A percentile compares a stretch with the other conserved stretches of the same genome.
Evolutionary conservation across 92 coral and sea anemone genomes (phyloP).

Genomic region (Porites cylindrica): DNA sequence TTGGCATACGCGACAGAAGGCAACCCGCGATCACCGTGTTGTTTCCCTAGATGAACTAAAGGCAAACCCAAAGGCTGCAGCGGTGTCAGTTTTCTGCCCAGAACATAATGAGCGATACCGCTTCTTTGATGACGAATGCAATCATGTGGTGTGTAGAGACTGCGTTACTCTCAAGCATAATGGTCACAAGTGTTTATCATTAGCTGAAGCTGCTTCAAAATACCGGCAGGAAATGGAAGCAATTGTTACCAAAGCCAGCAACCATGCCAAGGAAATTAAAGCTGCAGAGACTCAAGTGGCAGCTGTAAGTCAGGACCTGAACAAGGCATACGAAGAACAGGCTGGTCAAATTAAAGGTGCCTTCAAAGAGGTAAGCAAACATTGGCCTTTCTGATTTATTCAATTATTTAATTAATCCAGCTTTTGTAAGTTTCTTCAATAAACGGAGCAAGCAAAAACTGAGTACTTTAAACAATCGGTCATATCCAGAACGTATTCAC

Average conservation of each 20-base stretch:
- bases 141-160: background rate
- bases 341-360: background rate
- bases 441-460: too few relatives aligned
- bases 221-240: slow-evolving; percentile 22
- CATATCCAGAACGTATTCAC: too few relatives aligned
- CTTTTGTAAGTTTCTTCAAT: too few relatives aligned
- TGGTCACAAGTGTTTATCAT: slow-evolving; percentile 14
- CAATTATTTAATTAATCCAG: too few relatives aligned
- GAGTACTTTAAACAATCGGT: too few relatives aligned
- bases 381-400: background rate
- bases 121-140: slow-evolving; percentile 12
- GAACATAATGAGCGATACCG: slow-evolving; percentile 13
- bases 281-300: background rate
- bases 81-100: background rate
- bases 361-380: background rate
- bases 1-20: background rate
- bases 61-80: background rate
- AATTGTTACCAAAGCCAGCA: background rate
- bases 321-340: background rate
- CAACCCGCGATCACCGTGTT: slow-evolving; percentile 3
- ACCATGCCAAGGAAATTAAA: background rate
- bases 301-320: background rate
- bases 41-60: background rate
- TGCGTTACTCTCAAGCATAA: slow-evolving; percentile 18
- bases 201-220: slow-evolving; percentile 25